These are phyloP conservation scores for Parauchenoglanis ngamensis DNA, from an alignment of 2,797 vertebrate genomes.

Conservation along the genomic window DNA sequence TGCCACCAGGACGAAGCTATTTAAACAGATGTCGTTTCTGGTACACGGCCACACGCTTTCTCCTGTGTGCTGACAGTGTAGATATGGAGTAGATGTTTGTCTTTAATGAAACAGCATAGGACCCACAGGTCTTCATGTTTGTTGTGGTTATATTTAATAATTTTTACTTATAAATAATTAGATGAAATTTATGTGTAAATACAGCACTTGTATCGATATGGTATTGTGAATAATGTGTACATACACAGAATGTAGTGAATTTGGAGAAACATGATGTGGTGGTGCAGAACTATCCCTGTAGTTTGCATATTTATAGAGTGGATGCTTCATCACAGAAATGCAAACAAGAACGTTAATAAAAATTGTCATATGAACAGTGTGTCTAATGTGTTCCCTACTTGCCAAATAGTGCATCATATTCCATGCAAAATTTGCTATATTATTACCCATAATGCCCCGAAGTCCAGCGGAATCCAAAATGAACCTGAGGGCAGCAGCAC, in stretches of 20 bases:
- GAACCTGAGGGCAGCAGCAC: not conserved
- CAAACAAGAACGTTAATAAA: not conserved
- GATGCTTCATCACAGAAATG: not conserved
- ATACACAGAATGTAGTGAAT: constrained; percentile 44
- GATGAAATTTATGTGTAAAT: constrained; percentile 47
- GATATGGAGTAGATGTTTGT: not conserved
- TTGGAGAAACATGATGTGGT: constrained; percentile 3
- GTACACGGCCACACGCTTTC: not conserved
- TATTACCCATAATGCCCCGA: not conserved
- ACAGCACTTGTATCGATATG: constrained; percentile 41
- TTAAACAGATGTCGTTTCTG: not conserved
- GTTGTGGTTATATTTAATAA: constrained; percentile 36
- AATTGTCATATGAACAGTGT: not conserved
- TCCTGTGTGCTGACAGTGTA: not conserved
- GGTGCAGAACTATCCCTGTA: constrained; percentile 27
- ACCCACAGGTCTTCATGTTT: constrained; percentile 31
- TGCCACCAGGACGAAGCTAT: not conserved
- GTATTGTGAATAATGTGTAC: constrained; percentile 59
- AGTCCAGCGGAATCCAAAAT: not conserved
- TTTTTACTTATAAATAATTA: constrained; percentile 30
- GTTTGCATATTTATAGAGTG: constrained; percentile 1
- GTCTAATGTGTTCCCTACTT: not conserved
- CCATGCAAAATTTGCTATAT: not conserved
- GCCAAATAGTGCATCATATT: not conserved
- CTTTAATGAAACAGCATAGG: not conserved